Evolutionary conservation across 2,797 vertebrate genomes (phyloP), one percentile per base, ranked within the genome.

Genomic region (Gorsachius magnificus): DNA sequence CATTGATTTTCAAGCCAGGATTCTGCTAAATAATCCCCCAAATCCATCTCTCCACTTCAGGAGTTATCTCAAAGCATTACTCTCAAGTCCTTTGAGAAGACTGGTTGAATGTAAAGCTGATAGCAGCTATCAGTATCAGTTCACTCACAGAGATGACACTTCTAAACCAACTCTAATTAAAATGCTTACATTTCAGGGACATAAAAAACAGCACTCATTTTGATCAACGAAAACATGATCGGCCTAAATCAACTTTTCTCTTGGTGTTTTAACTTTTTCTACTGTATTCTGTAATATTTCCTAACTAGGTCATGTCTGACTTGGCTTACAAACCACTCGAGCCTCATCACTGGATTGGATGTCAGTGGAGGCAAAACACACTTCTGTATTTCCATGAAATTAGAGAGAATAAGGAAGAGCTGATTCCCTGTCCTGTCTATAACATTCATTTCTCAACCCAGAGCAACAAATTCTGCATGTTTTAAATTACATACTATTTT

Each of bases 401-500:
- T 6, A 15, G 5, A 35, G 36, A 41, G 38, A 66, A 82, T 24
- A 35, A 35, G 7, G 16, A 51, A n/a, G 6, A 9, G 12, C 6
- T 46, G 26, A n/a, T 28, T n/a, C 48, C 45, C 45, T 78, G 25
- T 16, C 58, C 51, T 53, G 17, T 29, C 54, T 51, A 3, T 43
- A 54, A 51, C 5, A 10, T 61, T 54, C 4, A 14, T 77, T 54
- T 41, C 69, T 89, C 46, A 31, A 83, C 20, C 15, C 61, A 69
- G 9, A 50, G 25, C 8, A 21, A 46, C 9, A 66, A 66, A 65
- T 54, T 51, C 38, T 51, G 9, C 21, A 8, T 46, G 11, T 11
- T 51, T 81, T 60, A 31, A 53, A 38, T 54, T 14, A 48, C 1
- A 1, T 9, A 9, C 0, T 0, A 4, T 16, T 19, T 48, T 56